Conservation (phyloP, 2,888 invertebrate genomes). For the Mythimna pallens region DNA sequence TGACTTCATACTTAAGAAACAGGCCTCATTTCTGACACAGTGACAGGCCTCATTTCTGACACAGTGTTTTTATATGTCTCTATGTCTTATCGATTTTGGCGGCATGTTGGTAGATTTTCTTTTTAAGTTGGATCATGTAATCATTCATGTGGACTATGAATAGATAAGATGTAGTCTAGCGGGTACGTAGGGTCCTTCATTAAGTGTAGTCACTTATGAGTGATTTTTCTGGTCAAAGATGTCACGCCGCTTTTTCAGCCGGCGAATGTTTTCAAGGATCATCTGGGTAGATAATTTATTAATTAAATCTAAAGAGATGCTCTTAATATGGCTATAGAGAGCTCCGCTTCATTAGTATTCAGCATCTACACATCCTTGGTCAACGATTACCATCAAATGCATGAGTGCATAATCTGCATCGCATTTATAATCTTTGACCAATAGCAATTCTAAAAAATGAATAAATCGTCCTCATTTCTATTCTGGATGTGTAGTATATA, state of each 20-base stretch:
- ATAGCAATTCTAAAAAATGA: constrained; percentile 44
- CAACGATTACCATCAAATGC: constrained; percentile 11
- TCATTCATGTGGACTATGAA: no score
- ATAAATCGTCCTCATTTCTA: constrained; percentile 67
- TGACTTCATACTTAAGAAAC: background rate
- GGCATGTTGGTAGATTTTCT: no score
- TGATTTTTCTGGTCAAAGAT: no score
- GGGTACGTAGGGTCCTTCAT: no score
- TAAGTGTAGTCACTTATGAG: no score
- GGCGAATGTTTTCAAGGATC: no score
- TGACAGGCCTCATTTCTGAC: background rate
- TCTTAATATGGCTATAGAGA: constrained; percentile 7
- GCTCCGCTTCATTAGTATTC: constrained; percentile 5
- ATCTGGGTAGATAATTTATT: background rate
- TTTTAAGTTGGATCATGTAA: no score
- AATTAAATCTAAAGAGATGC: background rate
- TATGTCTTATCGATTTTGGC: no score
- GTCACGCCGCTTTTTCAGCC: no score
- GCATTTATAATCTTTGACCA: constrained; percentile 64
- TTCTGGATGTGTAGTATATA: constrained; percentile 76
- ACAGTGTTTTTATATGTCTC: background rate
- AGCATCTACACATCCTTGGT: background rate
- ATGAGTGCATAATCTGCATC: constrained; percentile 40
- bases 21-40: background rate
- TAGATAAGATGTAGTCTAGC: no score